These are phyloP conservation scores for Anthrax anthrax DNA, from an alignment of 2,888 invertebrate species.

Conservation along the genomic window DNA sequence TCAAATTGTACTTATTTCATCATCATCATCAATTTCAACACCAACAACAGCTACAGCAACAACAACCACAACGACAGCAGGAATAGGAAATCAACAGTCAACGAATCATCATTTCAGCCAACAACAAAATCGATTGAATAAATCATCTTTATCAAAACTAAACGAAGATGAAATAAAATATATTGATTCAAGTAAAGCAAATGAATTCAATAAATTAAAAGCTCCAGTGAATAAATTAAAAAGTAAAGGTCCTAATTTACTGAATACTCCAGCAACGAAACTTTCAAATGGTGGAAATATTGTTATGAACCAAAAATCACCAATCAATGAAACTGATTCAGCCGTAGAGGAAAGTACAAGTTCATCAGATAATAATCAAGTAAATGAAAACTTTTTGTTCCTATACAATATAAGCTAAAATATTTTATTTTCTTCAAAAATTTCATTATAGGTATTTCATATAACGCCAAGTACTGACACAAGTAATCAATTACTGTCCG, in stretches of 20 bases:
- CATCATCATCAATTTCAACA: not conserved
- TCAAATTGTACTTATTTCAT: not conserved
- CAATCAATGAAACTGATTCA: conserved; percentile 9
- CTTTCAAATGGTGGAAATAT: not conserved
- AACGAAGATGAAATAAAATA: conserved; percentile 26
- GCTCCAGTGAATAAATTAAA: conserved; percentile 7
- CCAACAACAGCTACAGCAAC: not conserved
- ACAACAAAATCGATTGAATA: not conserved
- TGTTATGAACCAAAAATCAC: not conserved
- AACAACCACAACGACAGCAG: not conserved
- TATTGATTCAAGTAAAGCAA: conserved; percentile 29
- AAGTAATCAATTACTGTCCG: conserved; percentile 9
- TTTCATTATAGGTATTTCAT: conserved; percentile 13
- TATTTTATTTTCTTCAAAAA: too few species aligned
- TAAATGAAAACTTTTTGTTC: not conserved
- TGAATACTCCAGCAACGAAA: conserved; percentile 2
- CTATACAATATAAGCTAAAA: too few species aligned
- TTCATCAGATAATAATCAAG: conserved; percentile 14
- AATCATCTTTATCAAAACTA: conserved; percentile 18
- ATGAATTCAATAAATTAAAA: conserved; percentile 21
- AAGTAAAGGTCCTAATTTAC: conserved; percentile 4
- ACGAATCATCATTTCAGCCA: not conserved
- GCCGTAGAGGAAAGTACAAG: conserved; percentile 11
- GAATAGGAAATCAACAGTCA: not conserved
- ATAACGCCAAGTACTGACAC: conserved; percentile 8